Conservation (phyloP, 2,888 invertebrate species). For the Crossocerus cetratus region DNA sequence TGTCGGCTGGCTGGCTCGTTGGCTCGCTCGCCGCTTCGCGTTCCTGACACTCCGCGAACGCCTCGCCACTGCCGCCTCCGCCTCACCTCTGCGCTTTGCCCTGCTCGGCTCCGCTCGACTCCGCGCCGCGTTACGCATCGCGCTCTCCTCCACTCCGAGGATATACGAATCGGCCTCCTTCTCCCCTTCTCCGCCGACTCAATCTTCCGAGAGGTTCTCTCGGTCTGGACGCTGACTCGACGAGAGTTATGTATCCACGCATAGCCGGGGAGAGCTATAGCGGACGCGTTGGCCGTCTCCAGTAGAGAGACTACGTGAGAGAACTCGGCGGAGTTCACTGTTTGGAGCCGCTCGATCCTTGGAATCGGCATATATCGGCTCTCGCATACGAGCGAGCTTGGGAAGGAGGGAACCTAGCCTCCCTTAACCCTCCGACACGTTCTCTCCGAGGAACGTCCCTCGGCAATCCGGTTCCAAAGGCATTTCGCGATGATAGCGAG, state of each 20-base stretch:
- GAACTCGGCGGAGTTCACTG: no score
- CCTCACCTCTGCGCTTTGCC: no score
- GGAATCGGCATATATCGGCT: background rate
- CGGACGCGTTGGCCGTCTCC: no score
- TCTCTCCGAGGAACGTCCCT: conserved; percentile 49
- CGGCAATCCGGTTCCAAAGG: conserved; percentile 41
- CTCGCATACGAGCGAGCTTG: no score
- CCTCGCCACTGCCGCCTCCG: conserved; percentile 39
- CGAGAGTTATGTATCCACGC: no score
- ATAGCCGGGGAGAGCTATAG: no score
- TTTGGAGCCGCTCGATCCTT: background rate
- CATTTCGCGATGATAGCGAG: conserved; percentile 55
- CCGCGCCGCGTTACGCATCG: no score
- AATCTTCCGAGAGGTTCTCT: no score
- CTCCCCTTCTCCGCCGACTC: background rate
- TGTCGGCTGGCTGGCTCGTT: conserved; percentile 11
- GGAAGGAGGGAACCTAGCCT: conserved; percentile 25
- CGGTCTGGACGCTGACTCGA: no score
- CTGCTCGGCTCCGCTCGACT: conserved; percentile 2
- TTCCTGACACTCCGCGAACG: conserved; percentile 51
- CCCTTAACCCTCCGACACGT: conserved; percentile 48
- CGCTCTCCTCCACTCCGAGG: conserved; percentile 22
- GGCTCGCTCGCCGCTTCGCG: conserved; percentile 22
- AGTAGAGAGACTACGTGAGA: no score
- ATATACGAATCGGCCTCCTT: background rate